Percentiles rank a stretch among this genome's conserved stretches.
phyloP scores from a whole-genome alignment of 92 coral and sea anemone species.

The Epizoanthus illoricatus region DNA sequence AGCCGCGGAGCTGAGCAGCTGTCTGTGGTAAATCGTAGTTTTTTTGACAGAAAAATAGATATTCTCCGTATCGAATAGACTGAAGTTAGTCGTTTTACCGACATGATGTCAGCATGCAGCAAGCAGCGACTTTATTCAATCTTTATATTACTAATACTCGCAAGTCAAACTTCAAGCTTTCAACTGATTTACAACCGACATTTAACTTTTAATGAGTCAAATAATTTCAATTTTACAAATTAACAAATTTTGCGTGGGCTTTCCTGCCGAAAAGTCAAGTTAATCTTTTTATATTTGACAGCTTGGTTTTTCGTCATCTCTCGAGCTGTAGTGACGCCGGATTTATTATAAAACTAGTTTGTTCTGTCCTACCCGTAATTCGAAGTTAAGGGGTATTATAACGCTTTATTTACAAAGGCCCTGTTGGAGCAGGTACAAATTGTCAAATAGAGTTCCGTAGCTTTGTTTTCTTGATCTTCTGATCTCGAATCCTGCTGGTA shows the following conservation, averaged over 20 bases:
- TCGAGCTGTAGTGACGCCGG: background rate
- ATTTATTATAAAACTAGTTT: background rate
- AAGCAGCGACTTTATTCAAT: too few relatives aligned
- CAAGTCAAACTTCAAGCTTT: slow-evolving; percentile 21
- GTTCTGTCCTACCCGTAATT: background rate
- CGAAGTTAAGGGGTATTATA: slow-evolving; percentile 16
- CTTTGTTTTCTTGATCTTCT: slow-evolving; percentile 43
- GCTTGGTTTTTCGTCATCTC: background rate
- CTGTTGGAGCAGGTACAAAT: background rate
- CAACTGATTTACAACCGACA: slow-evolving; percentile 6
- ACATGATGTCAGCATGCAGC: too few relatives aligned
- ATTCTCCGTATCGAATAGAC: background rate
- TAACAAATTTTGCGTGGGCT: slow-evolving; percentile 19
- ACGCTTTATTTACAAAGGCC: slow-evolving; percentile 37
- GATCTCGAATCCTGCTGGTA: slow-evolving; percentile 45
- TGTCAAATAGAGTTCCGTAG: slow-evolving; percentile 13
- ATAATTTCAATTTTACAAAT: slow-evolving; percentile 14
- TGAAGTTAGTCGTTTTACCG: background rate
- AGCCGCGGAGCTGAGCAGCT: slow-evolving; percentile 22
- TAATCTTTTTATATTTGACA: background rate
- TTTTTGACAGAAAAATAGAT: background rate
- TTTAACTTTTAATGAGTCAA: slow-evolving; percentile 22
- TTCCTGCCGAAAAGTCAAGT: background rate
- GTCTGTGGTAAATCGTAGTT: background rate
- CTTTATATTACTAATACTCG: background rate